Percentiles rank a stretch among this genome's conserved stretches.
phyloP scores from a whole-genome alignment of 2,888 invertebrate genomes.

The Lissonota sp. region DNA sequence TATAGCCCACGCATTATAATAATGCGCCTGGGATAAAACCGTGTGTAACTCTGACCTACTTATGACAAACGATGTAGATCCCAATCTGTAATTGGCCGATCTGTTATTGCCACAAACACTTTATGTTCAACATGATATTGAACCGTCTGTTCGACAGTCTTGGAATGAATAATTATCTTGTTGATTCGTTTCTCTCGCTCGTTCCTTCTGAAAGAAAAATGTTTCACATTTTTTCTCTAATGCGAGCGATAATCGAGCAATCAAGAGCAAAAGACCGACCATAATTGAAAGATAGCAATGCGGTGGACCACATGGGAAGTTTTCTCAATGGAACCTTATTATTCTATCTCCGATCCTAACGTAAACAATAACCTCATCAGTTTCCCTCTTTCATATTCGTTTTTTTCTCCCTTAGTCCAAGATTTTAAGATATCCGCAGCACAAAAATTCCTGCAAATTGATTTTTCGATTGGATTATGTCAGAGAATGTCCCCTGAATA shows the following conservation, averaged over 20 bases:
- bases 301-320: constrained; percentile 9
- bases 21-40: neutral
- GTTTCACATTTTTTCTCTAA: constrained; percentile 22
- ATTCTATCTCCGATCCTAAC: constrained; percentile 25
- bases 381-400: neutral
- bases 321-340: constrained; percentile 29
- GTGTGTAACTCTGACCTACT: neutral
- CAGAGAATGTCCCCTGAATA: no score
- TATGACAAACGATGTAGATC: constrained; percentile 11
- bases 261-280: neutral
- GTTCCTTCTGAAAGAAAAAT: constrained; percentile 33
- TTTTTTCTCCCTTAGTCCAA: neutral
- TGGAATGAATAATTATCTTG: constrained; percentile 18
- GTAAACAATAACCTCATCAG: constrained; percentile 14
- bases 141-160: constrained; percentile 13
- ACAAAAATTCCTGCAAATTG: no score
- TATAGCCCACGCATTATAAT: constrained; percentile 1
- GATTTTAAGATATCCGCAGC: no score
- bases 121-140: constrained; percentile 6
- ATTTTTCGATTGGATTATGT: no score
- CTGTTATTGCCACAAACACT: constrained; percentile 39
- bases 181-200: neutral
- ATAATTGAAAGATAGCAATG: constrained; percentile 27
- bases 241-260: constrained; percentile 8
- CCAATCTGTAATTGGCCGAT: constrained; percentile 25